Base-by-base conservation (phyloP, 2,888 invertebrate genomes). In the Actias luna region DNA sequence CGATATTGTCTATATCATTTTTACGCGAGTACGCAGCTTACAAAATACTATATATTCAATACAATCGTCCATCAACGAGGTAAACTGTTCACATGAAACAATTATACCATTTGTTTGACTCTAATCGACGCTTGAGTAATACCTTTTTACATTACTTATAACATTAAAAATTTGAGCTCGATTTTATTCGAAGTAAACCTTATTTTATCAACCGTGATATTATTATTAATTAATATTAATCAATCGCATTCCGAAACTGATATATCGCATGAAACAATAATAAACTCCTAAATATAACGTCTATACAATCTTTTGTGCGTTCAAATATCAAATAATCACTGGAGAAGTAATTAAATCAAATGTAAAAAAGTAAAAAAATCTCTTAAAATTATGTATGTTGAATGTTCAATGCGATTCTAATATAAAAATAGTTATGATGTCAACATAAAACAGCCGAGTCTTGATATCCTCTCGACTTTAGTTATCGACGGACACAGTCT, bases 1-100 rank as follows among this genome's bases (percentile, higher is more conserved):
- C 89, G 88, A 92, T 92, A 92, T 92, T 92, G 92, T 92, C 92
- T 89, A 86, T 89, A 92, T 87, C 84, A 87, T 88, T 90, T 89
- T 92, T 91, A 90, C 88, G 91, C 88, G 87, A 90, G 88, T 89
- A 90, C 90, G 88, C 84, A 85, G 88, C 87, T 86, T 89, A 90
- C 87, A 87, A 88, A 89, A 88, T 85, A 85, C 85, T 88, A 89
- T 85, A 88, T 85, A 84, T 88, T 86, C 87, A 85, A 84, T 85
- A 88, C 83, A 80, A 82, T 85, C n/a, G 89, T 87, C 91, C 90
- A 76, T 83, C 83, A 82, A 83, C 67, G 86, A 86, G 90, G 89
- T n/a, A n/a, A n/a, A 90, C 91, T n/a, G 87, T 88, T 86, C 83
- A 85, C 83, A 80, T 79, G 78, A 85, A 87, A 87, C 80, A 85